Base-by-base conservation (phyloP, 2,113 vertebrate species). In the Lepidothrix coronata region DNA sequence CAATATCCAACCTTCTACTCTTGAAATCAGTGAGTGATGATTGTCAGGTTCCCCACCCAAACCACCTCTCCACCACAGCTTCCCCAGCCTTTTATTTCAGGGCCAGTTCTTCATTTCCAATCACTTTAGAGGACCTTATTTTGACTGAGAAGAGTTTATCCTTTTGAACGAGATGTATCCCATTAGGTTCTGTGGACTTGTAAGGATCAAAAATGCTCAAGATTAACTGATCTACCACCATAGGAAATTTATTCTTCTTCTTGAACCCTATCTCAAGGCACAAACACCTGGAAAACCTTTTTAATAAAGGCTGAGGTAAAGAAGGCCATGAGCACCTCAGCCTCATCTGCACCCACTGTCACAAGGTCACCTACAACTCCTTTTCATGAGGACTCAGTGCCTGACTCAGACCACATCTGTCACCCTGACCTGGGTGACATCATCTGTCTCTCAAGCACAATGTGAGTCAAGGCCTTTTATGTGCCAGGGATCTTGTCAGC, bases 21-120 rank as follows among this genome's bases (percentile, higher is more conserved):
- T 68, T 46, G 20, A 48, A 78, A 58, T 14, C 16, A 48, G 4
- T 58, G 12, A 9, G 15, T 17, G 20, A 46, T 52, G 41, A 44
- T 19, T 51, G 3, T 12, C 24, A 8, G 2, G 5, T 35, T 7
- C 18, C 9, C 27, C 25, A 30, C 12, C 2, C 4, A 46, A 24
- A 35, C 9, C 3, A 16, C 14, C 13, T 39, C 68, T 77, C 17
- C 7, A n/a, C 15, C 33, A 41, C 25, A 55, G 18, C 9, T 72
- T 33, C 18, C 12, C 13, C 33, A 76, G 18, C 3, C 16, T 46
- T 70, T 55, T 8, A 13, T 62, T 23, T 16, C 33, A 46, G 33
- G 17, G 5, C 8, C 39, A 35, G 21, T 57, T 67, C 25, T 57
- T 8, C 14, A 43, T 70, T 68, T 63, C 27, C 13, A 24, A 4